These are phyloP conservation scores for Rapana venosa DNA, from an alignment of 2,888 invertebrate species.

Conservation along the genomic window DNA sequence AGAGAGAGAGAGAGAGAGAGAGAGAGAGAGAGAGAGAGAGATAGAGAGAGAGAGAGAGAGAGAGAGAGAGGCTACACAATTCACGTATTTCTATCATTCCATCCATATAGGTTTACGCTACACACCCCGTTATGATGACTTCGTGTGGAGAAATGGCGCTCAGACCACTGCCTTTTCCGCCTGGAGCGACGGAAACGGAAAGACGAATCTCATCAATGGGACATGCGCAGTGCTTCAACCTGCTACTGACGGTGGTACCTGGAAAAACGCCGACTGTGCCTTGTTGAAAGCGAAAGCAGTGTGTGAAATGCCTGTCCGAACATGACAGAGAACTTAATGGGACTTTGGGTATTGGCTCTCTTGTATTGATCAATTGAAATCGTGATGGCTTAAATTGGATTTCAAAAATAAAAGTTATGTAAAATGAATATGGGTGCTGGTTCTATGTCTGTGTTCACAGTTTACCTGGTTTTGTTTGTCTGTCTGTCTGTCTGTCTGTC, in stretches of 20 bases:
- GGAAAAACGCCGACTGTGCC: not conserved
- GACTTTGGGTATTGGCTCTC: not conserved
- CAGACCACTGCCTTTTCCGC: not conserved
- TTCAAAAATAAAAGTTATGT: not conserved
- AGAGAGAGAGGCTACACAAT: too few relatives aligned
- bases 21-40: too few relatives aligned
- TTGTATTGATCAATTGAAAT: not conserved
- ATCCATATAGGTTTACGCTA: not conserved
- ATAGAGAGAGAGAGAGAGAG: too few relatives aligned
- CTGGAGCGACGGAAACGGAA: not conserved
- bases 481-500: too few relatives aligned
- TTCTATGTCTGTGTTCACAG: not conserved
- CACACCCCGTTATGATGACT: conserved; percentile 1
- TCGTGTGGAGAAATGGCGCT: not conserved
- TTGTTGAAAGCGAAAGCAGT: not conserved
- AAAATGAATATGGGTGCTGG: not conserved
- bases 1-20: too few relatives aligned
- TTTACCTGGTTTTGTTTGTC: too few relatives aligned
- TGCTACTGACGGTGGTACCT: not conserved
- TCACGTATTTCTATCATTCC: too few relatives aligned
- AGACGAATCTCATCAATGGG: not conserved
- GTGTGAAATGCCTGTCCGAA: not conserved
- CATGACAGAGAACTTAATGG: not conserved
- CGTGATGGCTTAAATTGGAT: not conserved
- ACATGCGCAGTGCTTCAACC: not conserved